Base-by-base conservation (phyloP, 2,888 invertebrate species). In the Neria commutata region DNA sequence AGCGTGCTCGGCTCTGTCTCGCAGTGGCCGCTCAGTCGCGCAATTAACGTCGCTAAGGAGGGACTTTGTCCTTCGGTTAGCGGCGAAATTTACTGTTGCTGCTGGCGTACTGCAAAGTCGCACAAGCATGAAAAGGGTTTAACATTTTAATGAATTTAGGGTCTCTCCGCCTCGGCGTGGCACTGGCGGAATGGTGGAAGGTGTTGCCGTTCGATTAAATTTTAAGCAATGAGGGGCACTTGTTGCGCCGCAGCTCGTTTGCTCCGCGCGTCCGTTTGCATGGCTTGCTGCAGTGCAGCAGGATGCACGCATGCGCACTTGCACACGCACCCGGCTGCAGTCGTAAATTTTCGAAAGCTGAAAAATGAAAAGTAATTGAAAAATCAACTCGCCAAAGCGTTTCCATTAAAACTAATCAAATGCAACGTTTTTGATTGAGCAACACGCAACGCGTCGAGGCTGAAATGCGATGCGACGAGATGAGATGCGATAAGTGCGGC, bases 111-210 rank as follows among this genome's bases (percentile, higher is more conserved):
- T 10, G 10, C 37, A 37, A 29, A 29, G 26, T 29, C 53, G 42
- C n/a, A 63, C 55, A 59, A 64, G 63, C 64, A 62, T 63, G 60
- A 63, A 66, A 64, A 60, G 55, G 66, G 64, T 62, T 66, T 66
- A 63, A 59, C 63, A 54, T 59, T 66, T 63, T 66, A 64, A 64
- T 64, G 64, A 62, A 4, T 37, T 37, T 3, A n/a, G 6, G n/a
- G 10, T n/a, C n/a, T n/a, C n/a, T n/a, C n/a, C n/a, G n/a, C n/a
- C n/a, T 14, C 11, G 37, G n/a, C n/a, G 6, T 37, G 8, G 6
- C 6, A 4, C 14, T 4, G n/a, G 37, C 4, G 3, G 37, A 29
- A 37, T n/a, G 37, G 14, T 10, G 6, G n/a, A 37, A 37, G 37
- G 37, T 37, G 37, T 14, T 37, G 8, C 37, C 37, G 4, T 8